phyloP scores from a whole-genome alignment of 2,888 invertebrate genomes.

The Lissonota sp. region DNA sequence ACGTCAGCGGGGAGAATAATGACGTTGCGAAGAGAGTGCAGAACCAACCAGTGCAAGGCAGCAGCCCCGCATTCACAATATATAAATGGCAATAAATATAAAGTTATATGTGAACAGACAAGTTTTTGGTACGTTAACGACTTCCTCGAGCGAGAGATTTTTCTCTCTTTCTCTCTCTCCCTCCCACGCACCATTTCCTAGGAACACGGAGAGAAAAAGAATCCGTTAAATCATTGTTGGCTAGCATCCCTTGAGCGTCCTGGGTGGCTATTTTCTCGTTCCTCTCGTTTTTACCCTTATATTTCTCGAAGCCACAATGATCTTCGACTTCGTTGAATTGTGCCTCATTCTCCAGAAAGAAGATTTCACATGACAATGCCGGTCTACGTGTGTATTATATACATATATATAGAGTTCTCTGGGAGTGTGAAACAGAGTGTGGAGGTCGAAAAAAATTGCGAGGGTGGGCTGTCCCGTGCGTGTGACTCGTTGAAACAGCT shows the following conservation, averaged over 20 bases:
- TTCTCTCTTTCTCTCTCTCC: constrained; percentile 4
- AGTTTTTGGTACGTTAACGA: constrained; percentile 59
- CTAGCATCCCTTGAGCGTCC: constrained; percentile 59
- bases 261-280: constrained; percentile 57
- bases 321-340: constrained; percentile 61
- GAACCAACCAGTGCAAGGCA: constrained; percentile 9
- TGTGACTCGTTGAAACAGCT: constrained; percentile 53
- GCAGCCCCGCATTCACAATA: constrained; percentile 25
- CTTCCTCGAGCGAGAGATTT: constrained; percentile 51
- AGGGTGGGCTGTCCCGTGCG: constrained; percentile 41
- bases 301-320: constrained; percentile 60
- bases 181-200: constrained; percentile 31
- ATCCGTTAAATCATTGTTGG: constrained; percentile 61
- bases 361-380: constrained; percentile 34
- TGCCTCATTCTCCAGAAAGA: constrained; percentile 36
- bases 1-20: constrained; percentile 43
- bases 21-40: constrained; percentile 28
- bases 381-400: neutral
- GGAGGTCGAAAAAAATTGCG: constrained; percentile 33
- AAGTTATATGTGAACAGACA: constrained; percentile 42
- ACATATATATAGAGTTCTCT: constrained; percentile 4
- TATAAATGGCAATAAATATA: constrained; percentile 62
- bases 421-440: constrained; percentile 48
- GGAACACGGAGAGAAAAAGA: constrained; percentile 37
- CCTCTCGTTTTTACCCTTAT: constrained; percentile 30